Evolutionary conservation across 2,888 invertebrate species (phyloP).

Genomic region (Rhopalosiphum nymphaeae): DNA sequence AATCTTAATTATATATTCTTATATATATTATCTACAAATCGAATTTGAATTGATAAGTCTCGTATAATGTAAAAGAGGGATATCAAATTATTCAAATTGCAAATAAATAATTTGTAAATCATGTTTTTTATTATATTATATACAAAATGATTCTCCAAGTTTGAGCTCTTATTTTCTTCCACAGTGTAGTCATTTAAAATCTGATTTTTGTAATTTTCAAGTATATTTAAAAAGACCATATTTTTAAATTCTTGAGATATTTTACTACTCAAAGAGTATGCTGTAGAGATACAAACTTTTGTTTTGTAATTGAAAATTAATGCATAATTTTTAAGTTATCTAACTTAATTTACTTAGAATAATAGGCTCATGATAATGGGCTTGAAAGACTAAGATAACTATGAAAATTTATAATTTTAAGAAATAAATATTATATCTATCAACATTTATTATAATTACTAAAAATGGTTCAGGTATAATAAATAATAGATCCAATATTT

Average conservation of each 20-base stretch:
- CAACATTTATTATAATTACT: no score
- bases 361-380: no score
- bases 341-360: no score
- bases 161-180: not conserved
- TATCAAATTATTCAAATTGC: not conserved
- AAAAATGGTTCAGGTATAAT: no score
- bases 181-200: not conserved
- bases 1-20: slow-evolving; percentile 25
- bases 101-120: not conserved
- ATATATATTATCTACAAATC: not conserved
- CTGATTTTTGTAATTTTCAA: not conserved
- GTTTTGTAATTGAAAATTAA: no score
- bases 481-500: no score
- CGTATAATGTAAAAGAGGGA: not conserved
- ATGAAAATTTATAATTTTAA: no score
- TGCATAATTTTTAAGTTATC: no score
- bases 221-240: not conserved
- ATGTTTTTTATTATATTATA: not conserved
- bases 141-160: not conserved
- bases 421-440: not conserved
- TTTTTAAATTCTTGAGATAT: not conserved
- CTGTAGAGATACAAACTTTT: no score
- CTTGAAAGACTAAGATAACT: no score
- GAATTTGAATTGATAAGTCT: slow-evolving; percentile 10
- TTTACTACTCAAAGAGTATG: no score